Evolutionary conservation across 1,140 invertebrate species (phyloP), one percentile per base, ranked within the genome.

Genomic region (Brachionus calyciflorus): DNA sequence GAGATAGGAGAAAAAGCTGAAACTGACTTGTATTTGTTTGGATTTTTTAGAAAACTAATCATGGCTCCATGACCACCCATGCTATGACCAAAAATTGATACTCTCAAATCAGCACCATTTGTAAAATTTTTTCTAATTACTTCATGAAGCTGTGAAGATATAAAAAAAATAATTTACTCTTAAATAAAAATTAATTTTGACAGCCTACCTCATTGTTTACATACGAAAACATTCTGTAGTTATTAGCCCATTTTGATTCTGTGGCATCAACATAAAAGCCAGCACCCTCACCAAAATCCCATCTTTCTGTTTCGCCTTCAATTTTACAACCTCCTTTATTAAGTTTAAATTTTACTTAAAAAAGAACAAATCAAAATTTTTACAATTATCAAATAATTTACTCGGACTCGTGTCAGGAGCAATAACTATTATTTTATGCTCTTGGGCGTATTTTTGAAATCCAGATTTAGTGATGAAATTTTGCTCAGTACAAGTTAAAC

Each of bases 11-110:
- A 89, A 88, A 99, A 98, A n/a, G 93, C 93, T 77, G 94, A 96
- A 0, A 96, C 93, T 44, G 91, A 91, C 79, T 89, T 89, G 84
- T 93, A 99, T 77, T 91, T 86, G 4, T 91, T 91, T 24, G 94
- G 95, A 85, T 95, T 96, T 83, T 93, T 93, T 21, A 99, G 84
- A 17, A 91, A 91, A 84, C 91, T 92, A 37, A 95, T 91, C 24
- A 99, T 84, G 28, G 96, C 96, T 28, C 96, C 96, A 87, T 97
- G 94, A 69, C 96, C 95, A 68, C 95, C 95, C 94, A 98, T 97
- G 82, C 93, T 85, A 80, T 94, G 92, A 0, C 93, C 93, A 88
- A 91, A 92, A 78, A 94, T 92, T 5, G 91, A 91, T 79, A 33
- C 78, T 79, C 82, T 82, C 78, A 82, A 81, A 79, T 81, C 85